Base-by-base conservation (phyloP, 2,888 invertebrate genomes). In the Patella pellucida region DNA sequence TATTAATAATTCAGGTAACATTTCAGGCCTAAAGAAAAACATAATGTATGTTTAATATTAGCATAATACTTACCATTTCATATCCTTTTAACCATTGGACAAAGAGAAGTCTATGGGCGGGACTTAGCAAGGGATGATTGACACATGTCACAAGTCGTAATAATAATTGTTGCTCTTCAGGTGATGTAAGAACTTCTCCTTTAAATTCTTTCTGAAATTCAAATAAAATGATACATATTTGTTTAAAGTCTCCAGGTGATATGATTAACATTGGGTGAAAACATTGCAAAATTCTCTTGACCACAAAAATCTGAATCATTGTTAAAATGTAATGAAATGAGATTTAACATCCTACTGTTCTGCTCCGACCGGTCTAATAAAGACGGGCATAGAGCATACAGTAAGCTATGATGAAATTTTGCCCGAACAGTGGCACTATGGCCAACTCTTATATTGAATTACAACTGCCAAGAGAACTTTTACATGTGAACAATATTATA, bases 51-150 rank as follows among this genome's bases (percentile, higher is more conserved):
- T 27, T 31, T 41, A 41, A 41, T 41, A 7, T 41, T 41, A 41
- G 41, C 0, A 41, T 9, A 41, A 41, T 41, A 41, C 41, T 69
- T 69, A 16, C 15, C 67, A 4, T 15, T 62, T 79, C 74, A 62
- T 84, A 84, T 52, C 73, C 72, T 70, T 82, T 81, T 12, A 84
- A 73, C 85, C 87, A 87, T 69, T 87, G 85, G 72, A 80, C 78
- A 16, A 81, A 78, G 16, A 87, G 77, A 1, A 86, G 78, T 52
- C 84, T 80, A 27, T 82, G 82, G 16, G 84, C 81, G 7, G 83
- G 78, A n/a, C 78, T 82, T 23, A 86, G 62, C 56, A 82, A 81
- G 2, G 85, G 83, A 68, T 86, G 84, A 74, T 85, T 84, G 23
- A 85, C 73, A 75, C 80, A 79, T 11, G 79, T 76, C 23, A 85